phyloP scores from a whole-genome alignment of 1,140 invertebrate genomes.

The honey bee (Apis mellifera) region DNA sequence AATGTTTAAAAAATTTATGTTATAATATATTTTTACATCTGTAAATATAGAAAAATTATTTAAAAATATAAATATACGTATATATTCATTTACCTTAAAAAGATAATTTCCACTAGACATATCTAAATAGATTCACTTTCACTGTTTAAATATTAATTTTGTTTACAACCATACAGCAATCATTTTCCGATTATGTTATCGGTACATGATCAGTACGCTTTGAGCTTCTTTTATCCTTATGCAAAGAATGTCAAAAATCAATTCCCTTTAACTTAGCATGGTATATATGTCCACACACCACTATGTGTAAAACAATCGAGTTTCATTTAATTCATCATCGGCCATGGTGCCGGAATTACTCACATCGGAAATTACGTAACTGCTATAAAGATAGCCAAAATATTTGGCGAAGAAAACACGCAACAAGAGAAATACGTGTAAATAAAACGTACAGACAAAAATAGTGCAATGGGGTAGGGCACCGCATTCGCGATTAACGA shows the following conservation, averaged over 20 bases:
- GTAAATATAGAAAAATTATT: not conserved
- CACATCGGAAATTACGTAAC: constrained; percentile 72
- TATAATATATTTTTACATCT: not conserved
- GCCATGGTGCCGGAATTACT: constrained; percentile 60
- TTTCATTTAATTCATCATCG: constrained; percentile 58
- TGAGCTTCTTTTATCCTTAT: constrained; percentile 5
- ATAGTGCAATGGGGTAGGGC: constrained; percentile 68
- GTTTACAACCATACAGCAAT: constrained; percentile 40
- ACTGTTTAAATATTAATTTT: constrained; percentile 51
- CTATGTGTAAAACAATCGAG: constrained; percentile 53
- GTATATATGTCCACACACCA: constrained; percentile 38
- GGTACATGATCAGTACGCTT: constrained; percentile 5
- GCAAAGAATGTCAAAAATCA: constrained; percentile 51
- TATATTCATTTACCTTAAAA: constrained; percentile 39
- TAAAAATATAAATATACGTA: not conserved
- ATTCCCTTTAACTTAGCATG: constrained; percentile 51
- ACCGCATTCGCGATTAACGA: constrained; percentile 52
- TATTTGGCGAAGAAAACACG: constrained; percentile 70
- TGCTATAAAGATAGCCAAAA: constrained; percentile 68
- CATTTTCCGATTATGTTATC: constrained; percentile 21
- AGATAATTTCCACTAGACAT: constrained; percentile 49
- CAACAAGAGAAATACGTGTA: constrained; percentile 63
- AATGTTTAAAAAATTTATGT: not conserved
- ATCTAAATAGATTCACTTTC: constrained; percentile 46
- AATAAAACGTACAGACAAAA: constrained; percentile 70